A percentile compares a stretch with the other conserved stretches of the same genome.
Evolutionary conservation across 2,888 invertebrate species (phyloP).

Genomic region (Octodonta nipae): DNA sequence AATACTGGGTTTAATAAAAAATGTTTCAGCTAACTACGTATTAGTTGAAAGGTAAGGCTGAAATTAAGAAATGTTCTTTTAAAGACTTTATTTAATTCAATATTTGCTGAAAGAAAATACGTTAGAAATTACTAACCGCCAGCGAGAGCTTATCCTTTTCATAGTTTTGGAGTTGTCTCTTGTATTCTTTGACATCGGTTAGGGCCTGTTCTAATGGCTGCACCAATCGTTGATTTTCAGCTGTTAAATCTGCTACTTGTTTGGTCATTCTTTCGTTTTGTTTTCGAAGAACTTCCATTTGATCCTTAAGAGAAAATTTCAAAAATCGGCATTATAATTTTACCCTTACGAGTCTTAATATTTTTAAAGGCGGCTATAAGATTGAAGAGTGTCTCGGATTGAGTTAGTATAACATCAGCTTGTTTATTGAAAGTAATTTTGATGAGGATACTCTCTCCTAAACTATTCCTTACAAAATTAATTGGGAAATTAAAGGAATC

Average conservation of each 20-base stretch:
- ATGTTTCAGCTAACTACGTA: too few species aligned
- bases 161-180: constrained; percentile 67
- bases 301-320: too few species aligned
- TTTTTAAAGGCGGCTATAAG: background rate
- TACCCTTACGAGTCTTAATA: too few species aligned
- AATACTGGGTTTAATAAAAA: too few species aligned
- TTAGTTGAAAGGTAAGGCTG: too few species aligned
- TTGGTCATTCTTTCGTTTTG: constrained; percentile 67
- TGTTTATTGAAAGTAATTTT: too few species aligned
- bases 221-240: constrained; percentile 59
- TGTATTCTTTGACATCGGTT: constrained; percentile 56
- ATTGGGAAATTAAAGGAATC: too few species aligned
- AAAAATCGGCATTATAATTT: constrained; percentile 6
- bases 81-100: too few species aligned
- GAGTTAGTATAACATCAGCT: too few species aligned
- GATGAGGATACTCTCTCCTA: too few species aligned
- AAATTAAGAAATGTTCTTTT: background rate
- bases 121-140: constrained; percentile 17
- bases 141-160: constrained; percentile 64
- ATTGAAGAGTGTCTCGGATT: background rate
- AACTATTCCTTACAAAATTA: too few species aligned
- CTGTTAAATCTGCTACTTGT: constrained; percentile 50
- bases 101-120: too few species aligned
- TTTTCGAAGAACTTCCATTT: constrained; percentile 61
- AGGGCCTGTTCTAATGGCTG: constrained; percentile 61